A percentile compares a stretch with the other conserved stretches of the same genome.
phyloP scores from a whole-genome alignment of 64 coral and sea anemone genomes.

The Catalaphyllia jardinei region DNA sequence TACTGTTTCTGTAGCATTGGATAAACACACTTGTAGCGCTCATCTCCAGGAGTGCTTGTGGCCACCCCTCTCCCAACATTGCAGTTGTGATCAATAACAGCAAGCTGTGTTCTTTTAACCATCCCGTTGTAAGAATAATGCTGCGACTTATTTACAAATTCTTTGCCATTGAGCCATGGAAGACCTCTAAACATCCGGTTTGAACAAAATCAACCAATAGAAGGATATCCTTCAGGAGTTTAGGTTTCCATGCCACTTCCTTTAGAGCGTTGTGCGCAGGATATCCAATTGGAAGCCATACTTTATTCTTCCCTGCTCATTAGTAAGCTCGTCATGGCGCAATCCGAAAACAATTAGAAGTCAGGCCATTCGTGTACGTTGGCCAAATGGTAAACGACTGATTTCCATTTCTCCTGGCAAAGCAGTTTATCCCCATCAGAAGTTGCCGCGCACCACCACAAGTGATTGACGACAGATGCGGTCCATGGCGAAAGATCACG shows the following conservation, averaged over 20 bases:
- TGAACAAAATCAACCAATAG: no score
- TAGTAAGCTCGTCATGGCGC: conserved; percentile 1
- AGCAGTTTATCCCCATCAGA: neutral
- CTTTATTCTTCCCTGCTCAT: neutral
- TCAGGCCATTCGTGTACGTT: conserved; percentile 1
- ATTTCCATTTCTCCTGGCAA: conserved; percentile 27
- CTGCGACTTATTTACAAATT: conserved; percentile 22
- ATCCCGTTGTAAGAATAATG: conserved; percentile 64
- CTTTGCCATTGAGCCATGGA: conserved; percentile 11
- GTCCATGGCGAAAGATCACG: neutral
- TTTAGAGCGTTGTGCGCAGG: conserved; percentile 13
- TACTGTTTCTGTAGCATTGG: conserved; percentile 24
- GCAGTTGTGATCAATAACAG: conserved; percentile 20
- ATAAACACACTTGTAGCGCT: conserved; percentile 18
- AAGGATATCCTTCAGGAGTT: no score
- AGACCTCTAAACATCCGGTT: conserved; percentile 42
- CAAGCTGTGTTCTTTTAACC: conserved; percentile 46
- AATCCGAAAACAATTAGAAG: neutral
- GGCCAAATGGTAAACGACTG: conserved; percentile 29
- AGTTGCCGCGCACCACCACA: conserved; percentile 22
- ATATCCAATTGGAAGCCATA: conserved; percentile 16
- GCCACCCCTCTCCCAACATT: neutral
- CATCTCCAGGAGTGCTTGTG: conserved; percentile 11
- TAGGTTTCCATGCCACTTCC: conserved; percentile 20
- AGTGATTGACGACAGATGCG: no score